Evolutionary conservation across 2,113 vertebrate genomes (phyloP).

Genomic region (Turdus rufiventris): DNA sequence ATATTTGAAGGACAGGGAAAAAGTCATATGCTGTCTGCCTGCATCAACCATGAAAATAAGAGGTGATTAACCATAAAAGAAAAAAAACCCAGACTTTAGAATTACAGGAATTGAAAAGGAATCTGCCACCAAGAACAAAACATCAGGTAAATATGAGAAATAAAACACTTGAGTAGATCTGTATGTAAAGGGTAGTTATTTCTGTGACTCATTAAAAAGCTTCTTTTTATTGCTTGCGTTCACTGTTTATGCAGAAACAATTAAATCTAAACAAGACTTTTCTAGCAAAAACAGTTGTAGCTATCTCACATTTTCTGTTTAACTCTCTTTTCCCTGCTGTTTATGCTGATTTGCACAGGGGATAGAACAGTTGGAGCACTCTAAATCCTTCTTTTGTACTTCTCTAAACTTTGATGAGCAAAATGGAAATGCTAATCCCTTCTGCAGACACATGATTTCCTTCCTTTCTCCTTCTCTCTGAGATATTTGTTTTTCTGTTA

Average conservation of each 20-base stretch:
- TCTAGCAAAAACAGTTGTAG: neutral
- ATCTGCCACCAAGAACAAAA: accelerated
- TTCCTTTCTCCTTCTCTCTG: conserved; percentile 30
- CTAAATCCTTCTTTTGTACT: conserved; percentile 59
- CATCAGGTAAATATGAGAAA: neutral
- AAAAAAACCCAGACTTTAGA: neutral
- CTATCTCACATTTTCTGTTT: conserved; percentile 11
- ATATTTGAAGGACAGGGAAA: neutral
- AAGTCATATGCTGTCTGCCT: neutral
- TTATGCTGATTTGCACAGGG: conserved; percentile 7
- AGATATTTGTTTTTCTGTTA: conserved; percentile 36
- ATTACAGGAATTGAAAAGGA: neutral
- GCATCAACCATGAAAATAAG: neutral
- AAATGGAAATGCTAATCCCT: conserved; percentile 59
- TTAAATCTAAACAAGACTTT: neutral
- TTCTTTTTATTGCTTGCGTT: neutral
- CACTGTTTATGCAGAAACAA: neutral
- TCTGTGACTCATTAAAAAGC: neutral
- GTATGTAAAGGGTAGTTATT: accelerated
- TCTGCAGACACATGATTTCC: conserved; percentile 46
- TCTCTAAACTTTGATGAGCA: conserved; percentile 53
- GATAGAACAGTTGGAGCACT: conserved; percentile 4
- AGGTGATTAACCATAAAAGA: neutral
- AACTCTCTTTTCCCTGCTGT: conserved; percentile 13
- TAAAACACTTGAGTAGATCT: neutral